Evolutionary conservation across 2,113 vertebrate genomes (phyloP), one percentile per base, ranked within the genome.

Genomic region (Gobiocypris rarus): DNA sequence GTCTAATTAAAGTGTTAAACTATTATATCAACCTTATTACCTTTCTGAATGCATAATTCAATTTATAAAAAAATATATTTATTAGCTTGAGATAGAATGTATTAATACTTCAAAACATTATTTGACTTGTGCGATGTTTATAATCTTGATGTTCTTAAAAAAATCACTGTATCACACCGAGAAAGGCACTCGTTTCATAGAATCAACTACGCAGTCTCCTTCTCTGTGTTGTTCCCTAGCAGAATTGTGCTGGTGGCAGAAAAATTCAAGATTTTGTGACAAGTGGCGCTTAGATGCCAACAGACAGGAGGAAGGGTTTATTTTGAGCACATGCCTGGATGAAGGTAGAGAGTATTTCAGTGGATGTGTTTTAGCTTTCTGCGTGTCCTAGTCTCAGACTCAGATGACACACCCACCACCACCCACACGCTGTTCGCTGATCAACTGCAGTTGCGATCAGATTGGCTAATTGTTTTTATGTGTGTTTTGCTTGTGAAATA

Each of bases 301-400:
- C 24, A 31, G 26, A 34, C 24, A 50, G 24, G 8, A 75, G 24
- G 24, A 52, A 75, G 24, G 71, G 74, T 56, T 75, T 34, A 56
- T 75, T 75, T 56, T 75, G 17, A 75, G 67, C 63, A 67, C 31
- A 67, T 67, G 63, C 9, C 34, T 70, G 67, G 67, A 41, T 70
- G 34, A 70, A 41, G 19, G 67, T 70, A 70, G 67, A 41, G 67
- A 70, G 34, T 41, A 41, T 70, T 41, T 70, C 34, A 70, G 41
- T 34, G 67, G 67, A 41, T 5, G 19, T 41, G 67, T 70, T 41
- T 69, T 70, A 70, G 34, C 67, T 41, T 41, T 41, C 67, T 75
- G 13, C 50, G 10, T 26, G 71, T 50, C 67, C 22, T 41, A 28
- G 61, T 65, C 61, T 65, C 14, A 65, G 61, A 28, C 61, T 65